A percentile compares a stretch with the other conserved stretches of the same genome.
Evolutionary conservation across 1,140 invertebrate genomes (phyloP).

Genomic region (Drosophila saltans): DNA sequence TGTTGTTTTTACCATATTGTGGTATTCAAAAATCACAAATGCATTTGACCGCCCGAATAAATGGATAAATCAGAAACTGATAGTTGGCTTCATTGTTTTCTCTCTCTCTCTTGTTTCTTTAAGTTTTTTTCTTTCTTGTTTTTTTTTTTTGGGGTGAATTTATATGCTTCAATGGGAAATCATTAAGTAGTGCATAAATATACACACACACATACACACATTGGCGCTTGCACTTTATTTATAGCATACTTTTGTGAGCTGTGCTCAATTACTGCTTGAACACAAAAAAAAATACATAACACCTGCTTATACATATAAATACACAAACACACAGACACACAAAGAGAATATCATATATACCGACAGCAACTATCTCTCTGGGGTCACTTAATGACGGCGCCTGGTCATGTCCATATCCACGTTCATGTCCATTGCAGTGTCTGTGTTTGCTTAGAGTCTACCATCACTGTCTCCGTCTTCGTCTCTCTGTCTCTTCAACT

Average conservation of each 20-base stretch:
- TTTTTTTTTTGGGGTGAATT: not conserved
- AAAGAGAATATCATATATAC: not conserved
- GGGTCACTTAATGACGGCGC: slow-evolving; percentile 50
- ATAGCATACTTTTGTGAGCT: slow-evolving; percentile 51
- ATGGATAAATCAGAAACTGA: not conserved
- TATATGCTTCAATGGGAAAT: slow-evolving; percentile 1
- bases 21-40: slow-evolving; percentile 21
- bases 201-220: not conserved
- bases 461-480: not conserved
- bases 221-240: slow-evolving; percentile 52
- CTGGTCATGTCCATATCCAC: slow-evolving; percentile 37
- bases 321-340: not conserved
- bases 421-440: slow-evolving; percentile 43
- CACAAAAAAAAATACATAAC: slow-evolving; percentile 27
- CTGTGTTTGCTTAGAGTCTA: slow-evolving; percentile 57
- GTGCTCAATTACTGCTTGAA: slow-evolving; percentile 38
- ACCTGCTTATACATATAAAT: slow-evolving; percentile 44
- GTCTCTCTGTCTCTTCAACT: too few species aligned
- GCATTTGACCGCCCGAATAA: not conserved
- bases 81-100: not conserved
- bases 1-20: not conserved
- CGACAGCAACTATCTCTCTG: slow-evolving; percentile 31
- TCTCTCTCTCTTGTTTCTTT: not conserved
- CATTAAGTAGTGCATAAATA: slow-evolving; percentile 6
- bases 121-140: not conserved